Base-by-base conservation (phyloP, 1,140 invertebrate genomes). In the Diprion similis region DNA sequence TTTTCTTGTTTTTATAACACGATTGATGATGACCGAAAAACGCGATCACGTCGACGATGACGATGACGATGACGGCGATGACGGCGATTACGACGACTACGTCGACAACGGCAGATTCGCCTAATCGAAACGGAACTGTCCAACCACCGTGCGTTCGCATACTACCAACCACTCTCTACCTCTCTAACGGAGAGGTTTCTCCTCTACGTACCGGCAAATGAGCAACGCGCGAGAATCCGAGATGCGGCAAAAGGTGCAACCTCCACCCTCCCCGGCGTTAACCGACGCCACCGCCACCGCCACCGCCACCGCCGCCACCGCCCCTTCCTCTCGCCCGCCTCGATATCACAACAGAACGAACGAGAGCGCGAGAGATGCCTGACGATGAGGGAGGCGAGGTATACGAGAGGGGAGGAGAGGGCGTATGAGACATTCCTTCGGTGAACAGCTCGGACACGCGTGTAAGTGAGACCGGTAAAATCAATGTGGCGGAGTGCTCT, bases 221-320 rank as follows among this genome's bases (percentile, higher is more conserved):
- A 83, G 81, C 83, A 83, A 80, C 82, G 81, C 82, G 81, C 78
- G 81, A 81, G 81, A 82, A 82, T 83, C 82, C 80, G 80, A 84
- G 83, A 83, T 83, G 82, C 82, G 83, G 82, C 82, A 83, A 84
- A 84, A 83, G 82, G 82, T 84, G 80, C 82, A 83, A 83, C 81
- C 78, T 82, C 74, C 81, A 75, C 78, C 81, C 45, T 70, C 64
- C 80, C 79, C 69, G 68, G 71, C 73, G 73, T 17, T 59, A 37
- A 59, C 51, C 11, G 51, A 13, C 24, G 24, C 51, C n/a, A 9
- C 51, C 11, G 51, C 51, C 51, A 9, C 51, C 51, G 24, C 24
- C 24, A 3, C 24, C 24, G 24, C 24, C 24, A 24, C 24, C 24
- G 24, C 24, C 24, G 24, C 24, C 24, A 6, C 0, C n/a, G n/a